Evolutionary conservation across 2,113 vertebrate species (phyloP), one percentile per base, ranked within the genome.

Genomic region (Gopherus flavomarginatus): DNA sequence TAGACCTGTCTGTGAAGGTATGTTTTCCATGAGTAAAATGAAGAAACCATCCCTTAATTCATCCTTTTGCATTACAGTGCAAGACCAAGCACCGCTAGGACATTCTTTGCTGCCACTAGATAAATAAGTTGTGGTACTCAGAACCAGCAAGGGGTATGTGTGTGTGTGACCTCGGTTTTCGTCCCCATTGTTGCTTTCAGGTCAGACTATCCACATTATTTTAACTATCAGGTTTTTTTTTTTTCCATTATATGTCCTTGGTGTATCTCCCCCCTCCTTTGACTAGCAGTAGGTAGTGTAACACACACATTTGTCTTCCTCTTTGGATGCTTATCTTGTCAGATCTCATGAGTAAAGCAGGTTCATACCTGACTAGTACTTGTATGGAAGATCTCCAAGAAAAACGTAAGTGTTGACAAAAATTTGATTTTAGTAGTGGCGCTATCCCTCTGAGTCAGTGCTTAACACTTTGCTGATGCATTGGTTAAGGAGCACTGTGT

Each of bases 1-100:
- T 88, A 24, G 83, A 77, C 47, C 29, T 94, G 89, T 83, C 87
- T 93, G 50, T 77, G 44, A 89, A 96, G 82, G 87, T 92, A 52
- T 81, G 87, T 85, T 97, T 95, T 83, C 84, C 83, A 26, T 87
- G 59, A 94, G 81, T 0, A 0, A 88, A 94, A 93, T n/a, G 57
- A 49, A 72, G 53, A 72, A 94, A 56, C 77, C 56, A 53, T 77
- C 91, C 42, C 38, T 92, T 87, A 96, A 84, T 82, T 95, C 81
- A 94, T 80, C 93, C 88, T 85, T 5, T 92, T 88, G 19, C 2
- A 0, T 85, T 97, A 82, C 59, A 79, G 44, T 83, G 86, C 1
- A 4, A 62, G 53, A 44, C 9, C 42, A 90, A 22, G 69, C 12
- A 42, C 59, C 11, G 62, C 22, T 65, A 13, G 16, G 83, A 65